Evolutionary conservation across 2,113 vertebrate species (phyloP).

Genomic region (Sprattus sprattus): DNA sequence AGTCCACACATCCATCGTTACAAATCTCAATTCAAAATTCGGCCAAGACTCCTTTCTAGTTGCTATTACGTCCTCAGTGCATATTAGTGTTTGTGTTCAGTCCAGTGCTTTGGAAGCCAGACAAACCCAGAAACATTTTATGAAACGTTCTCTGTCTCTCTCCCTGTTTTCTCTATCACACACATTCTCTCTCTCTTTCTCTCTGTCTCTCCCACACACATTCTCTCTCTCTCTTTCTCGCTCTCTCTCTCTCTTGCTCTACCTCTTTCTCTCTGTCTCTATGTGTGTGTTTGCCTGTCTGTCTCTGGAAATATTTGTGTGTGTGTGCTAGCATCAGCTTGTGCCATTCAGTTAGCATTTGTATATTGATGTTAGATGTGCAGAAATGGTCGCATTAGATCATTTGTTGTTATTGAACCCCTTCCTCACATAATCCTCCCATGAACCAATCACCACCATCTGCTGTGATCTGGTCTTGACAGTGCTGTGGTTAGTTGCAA

Average conservation of each 20-base stretch:
- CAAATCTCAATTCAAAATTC: not conserved
- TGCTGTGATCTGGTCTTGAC: not conserved
- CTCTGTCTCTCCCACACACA: not conserved
- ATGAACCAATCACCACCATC: not conserved
- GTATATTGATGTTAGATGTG: not conserved
- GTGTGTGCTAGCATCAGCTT: not conserved
- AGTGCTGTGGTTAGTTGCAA: not conserved
- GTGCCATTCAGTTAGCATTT: not conserved
- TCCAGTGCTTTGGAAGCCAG: too few relatives aligned
- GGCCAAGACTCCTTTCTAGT: not conserved
- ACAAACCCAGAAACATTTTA: too few relatives aligned
- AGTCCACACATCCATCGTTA: not conserved
- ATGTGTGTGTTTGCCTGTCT: conserved; percentile 24
- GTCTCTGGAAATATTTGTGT: conserved; percentile 34
- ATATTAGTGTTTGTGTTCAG: not conserved
- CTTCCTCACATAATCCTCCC: not conserved
- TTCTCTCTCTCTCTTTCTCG: not conserved
- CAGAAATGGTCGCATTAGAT: not conserved
- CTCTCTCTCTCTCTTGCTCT: not conserved
- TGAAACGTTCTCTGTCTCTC: not conserved
- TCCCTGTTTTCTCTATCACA: not conserved
- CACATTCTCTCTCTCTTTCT: not conserved
- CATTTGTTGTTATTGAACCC: not conserved
- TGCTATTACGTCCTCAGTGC: not conserved
- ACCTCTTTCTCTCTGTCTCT: not conserved